Evolutionary conservation across 2,113 vertebrate genomes (phyloP), one percentile per base, ranked within the genome.

Genomic region (Melanotaenia duboulayi): DNA sequence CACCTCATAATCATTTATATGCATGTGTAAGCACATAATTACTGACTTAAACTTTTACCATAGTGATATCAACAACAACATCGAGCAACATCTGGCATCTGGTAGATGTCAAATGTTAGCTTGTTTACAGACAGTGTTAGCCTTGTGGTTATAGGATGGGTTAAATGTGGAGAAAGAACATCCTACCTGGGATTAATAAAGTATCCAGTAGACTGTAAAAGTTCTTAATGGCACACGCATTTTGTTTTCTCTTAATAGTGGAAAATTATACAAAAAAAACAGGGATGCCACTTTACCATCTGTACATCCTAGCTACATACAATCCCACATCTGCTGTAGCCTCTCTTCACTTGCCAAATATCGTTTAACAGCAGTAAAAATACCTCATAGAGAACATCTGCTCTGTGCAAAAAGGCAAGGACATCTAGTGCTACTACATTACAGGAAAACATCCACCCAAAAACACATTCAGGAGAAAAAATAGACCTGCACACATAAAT

Each of bases 271-370:
- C 20, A 65, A 44, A 59, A 25, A 78, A 59, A 63, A 57, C 13
- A 56, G 60, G 59, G 50, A 42, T 66, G 44, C 37, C 19, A 25
- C 52, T 56, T 59, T 35, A 68, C 77, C 78, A 85, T 89, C 86
- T 88, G 85, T 72, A 77, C 80, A 82, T 52, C 39, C 58, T 17
- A 59, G 52, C 74, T 16, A 3, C 63, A 46, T 57, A 65, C 63
- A 78, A 82, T 80, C 70, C 48, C 74, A 65, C 85, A 87, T 84
- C 81, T 89, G 84, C 25, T 81, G 60, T 37, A 40, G 71, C 71
- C 50, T 85, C 69, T 80, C 71, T 86, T 80, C 74, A n/a, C 71
- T 81, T 72, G 84, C 82, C 87, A 90, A 83, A 77, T 62, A 76
- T 78, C 59, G 82, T 82, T 82, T 78, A 87, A 87, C 62, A 54